A percentile compares a stretch with the other conserved stretches of the same genome.
These are phyloP conservation scores for Phyllostomus discolor DNA, from an alignment of 2,113 vertebrate genomes.

Conservation along the genomic window DNA sequence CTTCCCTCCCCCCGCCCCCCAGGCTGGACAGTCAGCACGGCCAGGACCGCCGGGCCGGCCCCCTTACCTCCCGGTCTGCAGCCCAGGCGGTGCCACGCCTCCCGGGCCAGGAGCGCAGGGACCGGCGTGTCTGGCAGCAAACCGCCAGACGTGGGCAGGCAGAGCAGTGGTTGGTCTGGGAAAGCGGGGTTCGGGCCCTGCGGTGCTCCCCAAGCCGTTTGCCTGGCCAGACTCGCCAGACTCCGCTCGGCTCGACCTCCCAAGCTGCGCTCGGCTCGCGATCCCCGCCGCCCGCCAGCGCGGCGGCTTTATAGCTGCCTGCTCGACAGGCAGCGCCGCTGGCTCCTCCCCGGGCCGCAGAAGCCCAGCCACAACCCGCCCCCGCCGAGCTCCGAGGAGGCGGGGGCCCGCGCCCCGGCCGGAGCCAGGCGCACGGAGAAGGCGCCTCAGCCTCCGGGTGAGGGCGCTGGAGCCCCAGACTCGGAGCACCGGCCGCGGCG, in stretches of 20 bases:
- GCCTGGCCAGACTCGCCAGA: neutral
- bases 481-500: accelerated
- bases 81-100: neutral
- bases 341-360: conserved; percentile 55
- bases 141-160: neutral
- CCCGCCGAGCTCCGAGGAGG: neutral
- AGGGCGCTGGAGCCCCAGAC: conserved; percentile 46
- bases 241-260: neutral
- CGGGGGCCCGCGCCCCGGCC: conserved; percentile 9
- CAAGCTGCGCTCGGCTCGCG: neutral
- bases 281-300: conserved; percentile 52
- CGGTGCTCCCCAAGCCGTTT: neutral
- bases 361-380: conserved; percentile 39
- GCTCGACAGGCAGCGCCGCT: neutral
- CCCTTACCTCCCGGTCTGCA: conserved; percentile 37
- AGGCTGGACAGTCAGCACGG: neutral
- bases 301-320: conserved; percentile 41
- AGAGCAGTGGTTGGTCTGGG: neutral
- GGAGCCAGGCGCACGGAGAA: conserved; percentile 7
- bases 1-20: neutral
- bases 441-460: neutral
- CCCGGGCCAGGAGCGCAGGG: neutral
- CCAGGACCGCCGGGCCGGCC: neutral
- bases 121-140: neutral
- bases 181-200: neutral